Evolutionary conservation across 2,888 invertebrate species (phyloP), one percentile per base, ranked within the genome.

Genomic region (Celastrina argiolus): DNA sequence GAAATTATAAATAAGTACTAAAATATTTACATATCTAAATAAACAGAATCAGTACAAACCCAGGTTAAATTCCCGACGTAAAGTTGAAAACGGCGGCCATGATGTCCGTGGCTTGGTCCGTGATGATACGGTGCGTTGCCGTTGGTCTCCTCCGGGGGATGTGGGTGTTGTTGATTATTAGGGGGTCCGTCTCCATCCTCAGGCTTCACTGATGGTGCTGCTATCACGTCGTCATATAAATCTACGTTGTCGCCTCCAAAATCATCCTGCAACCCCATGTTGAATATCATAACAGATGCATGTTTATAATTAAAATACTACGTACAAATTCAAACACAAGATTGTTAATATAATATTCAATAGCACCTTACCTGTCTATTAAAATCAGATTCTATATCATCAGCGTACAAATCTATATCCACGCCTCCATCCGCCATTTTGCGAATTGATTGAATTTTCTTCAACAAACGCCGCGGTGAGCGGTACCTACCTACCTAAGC

Each of bases 11-110:
- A 22, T 61, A 66, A 22, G n/a, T 28, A 31, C 31, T 64, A 56
- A 56, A 88, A 82, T 85, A 88, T 87, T 81, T 88, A 85, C 87
- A 89, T 80, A 79, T 74, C 69, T 70, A 77, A 77, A 80, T 83
- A 85, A 76, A 79, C 77, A 87, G 75, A 88, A 85, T 87, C 77
- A 79, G 86, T 90, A 88, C 94, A 92, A 94, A 97, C 98, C 99
- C 99, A 99, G 77, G 99, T 98, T 74, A 99, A 94, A 92, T 99
- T 99, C 79, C 99, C 99, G 80, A 99, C 95, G 91, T 99, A 99
- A 59, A 98, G 93, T 85, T 98, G 97, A 85, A 96, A 96, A 80
- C 97, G 94, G 79, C 97, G 93, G 87, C 95, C 95, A 75, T 95
- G 95, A 85, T 94, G 90, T 81, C 94, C 95, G 72, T 95, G 94